These are phyloP conservation scores for Ptychobarbus kaznakovi DNA, from an alignment of 2,797 vertebrate species.

Conservation along the genomic window DNA sequence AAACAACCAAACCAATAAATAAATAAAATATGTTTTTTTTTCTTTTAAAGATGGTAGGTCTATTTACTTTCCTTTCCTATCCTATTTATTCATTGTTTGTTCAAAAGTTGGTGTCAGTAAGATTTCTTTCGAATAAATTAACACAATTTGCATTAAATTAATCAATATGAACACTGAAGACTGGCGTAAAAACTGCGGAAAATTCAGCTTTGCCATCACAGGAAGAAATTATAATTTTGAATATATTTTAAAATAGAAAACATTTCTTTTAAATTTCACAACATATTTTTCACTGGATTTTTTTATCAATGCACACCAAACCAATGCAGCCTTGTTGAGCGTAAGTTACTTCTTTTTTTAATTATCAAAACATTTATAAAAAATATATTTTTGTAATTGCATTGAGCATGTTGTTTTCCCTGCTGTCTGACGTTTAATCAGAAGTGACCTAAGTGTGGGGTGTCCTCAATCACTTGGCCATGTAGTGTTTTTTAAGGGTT, in stretches of 20 bases:
- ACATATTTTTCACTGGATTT: not conserved
- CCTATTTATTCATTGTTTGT: not conserved
- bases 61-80: not conserved
- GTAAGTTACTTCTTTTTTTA: not conserved
- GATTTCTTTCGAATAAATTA: not conserved
- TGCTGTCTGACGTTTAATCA: not conserved
- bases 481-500: not conserved
- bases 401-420: not conserved
- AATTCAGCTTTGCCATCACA: not conserved
- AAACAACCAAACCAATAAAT: not conserved
- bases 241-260: not conserved
- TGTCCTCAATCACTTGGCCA: not conserved
- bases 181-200: not conserved
- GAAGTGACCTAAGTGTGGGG: not conserved
- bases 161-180: not conserved
- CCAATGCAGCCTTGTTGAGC: not conserved
- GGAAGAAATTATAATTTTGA: not conserved
- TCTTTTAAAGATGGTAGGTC: not conserved
- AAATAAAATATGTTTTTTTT: not conserved
- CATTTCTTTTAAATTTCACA: not conserved
- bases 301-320: not conserved
- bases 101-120: not conserved
- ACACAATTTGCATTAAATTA: not conserved
- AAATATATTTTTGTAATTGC: not conserved
- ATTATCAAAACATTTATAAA: not conserved